These are phyloP conservation scores for Pangasius sanitwongsei DNA, from an alignment of 2,797 vertebrate genomes.

Conservation along the genomic window DNA sequence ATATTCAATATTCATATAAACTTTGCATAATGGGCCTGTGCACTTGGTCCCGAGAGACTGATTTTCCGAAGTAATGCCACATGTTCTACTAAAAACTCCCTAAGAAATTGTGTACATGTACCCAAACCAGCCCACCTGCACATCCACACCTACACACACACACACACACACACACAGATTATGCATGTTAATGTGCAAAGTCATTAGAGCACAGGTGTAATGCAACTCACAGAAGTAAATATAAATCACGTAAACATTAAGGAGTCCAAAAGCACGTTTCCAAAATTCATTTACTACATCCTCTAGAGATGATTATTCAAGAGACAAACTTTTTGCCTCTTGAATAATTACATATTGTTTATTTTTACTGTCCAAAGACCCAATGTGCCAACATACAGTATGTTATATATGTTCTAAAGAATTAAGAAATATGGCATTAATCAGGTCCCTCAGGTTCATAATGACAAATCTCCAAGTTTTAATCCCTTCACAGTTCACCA, in stretches of 20 bases:
- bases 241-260: constrained; percentile 3
- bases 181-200: constrained; percentile 24
- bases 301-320: not conserved
- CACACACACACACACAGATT: not conserved
- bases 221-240: constrained; percentile 4
- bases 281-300: not conserved
- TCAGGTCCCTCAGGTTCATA: not conserved
- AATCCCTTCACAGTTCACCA: constrained; percentile 13
- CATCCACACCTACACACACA: not conserved
- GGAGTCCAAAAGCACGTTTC: not conserved
- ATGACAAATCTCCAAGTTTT: not conserved
- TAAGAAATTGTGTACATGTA: not conserved
- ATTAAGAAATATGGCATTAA: not conserved
- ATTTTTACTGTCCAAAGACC: not conserved
- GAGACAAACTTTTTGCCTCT: not conserved
- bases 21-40: not conserved
- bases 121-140: not conserved
- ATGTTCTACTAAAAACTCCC: not conserved
- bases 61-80: constrained; percentile 9
- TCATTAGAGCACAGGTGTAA: constrained; percentile 29
- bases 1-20: constrained; percentile 4
- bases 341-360: not conserved
- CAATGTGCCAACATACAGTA: not conserved
- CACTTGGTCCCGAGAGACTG: constrained; percentile 11
- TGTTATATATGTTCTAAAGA: not conserved